Conservation (phyloP, 1,140 invertebrate genomes). For the Phortica variegata region DNA sequence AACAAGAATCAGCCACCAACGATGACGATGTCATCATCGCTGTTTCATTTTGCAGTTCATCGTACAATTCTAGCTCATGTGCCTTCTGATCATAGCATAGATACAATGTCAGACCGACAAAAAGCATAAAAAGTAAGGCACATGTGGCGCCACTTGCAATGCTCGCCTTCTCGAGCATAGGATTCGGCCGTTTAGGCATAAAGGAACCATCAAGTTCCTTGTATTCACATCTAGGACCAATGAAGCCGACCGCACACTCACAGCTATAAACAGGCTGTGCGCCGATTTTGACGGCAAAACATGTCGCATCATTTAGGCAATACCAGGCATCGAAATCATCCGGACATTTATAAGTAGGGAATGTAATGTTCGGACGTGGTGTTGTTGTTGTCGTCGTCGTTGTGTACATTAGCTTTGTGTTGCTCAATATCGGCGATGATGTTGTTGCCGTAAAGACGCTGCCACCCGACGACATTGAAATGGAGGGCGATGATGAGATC, state of each 20-base stretch:
- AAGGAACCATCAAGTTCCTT: slow-evolving; percentile 95
- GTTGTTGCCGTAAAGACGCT: slow-evolving; percentile 56
- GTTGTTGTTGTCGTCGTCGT: slow-evolving; percentile 62
- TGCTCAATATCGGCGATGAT: slow-evolving; percentile 16
- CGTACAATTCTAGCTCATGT: slow-evolving; percentile 59
- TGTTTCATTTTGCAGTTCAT: no score
- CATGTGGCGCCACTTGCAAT: slow-evolving; percentile 87
- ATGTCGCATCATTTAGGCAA: slow-evolving; percentile 90
- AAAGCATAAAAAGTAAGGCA: slow-evolving; percentile 82
- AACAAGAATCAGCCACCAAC: no score
- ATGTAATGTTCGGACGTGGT: slow-evolving; percentile 87
- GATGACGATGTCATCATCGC: no score
- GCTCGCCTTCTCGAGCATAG: slow-evolving; percentile 87
- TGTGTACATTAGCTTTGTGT: slow-evolving; percentile 58
- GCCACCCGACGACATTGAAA: slow-evolving; percentile 43
- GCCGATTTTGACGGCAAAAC: slow-evolving; percentile 91
- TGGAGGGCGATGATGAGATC: slow-evolving; percentile 39
- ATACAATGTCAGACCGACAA: slow-evolving; percentile 82
- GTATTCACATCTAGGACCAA: slow-evolving; percentile 87
- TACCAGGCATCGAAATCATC: slow-evolving; percentile 89
- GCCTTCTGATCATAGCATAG: slow-evolving; percentile 69
- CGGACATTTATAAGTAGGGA: slow-evolving; percentile 90
- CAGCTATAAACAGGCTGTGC: slow-evolving; percentile 91
- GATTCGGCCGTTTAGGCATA: slow-evolving; percentile 71
- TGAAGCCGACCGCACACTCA: slow-evolving; percentile 89